Base-by-base conservation (phyloP, 2,888 invertebrate genomes). In the Glyphotaelius pellucidus region DNA sequence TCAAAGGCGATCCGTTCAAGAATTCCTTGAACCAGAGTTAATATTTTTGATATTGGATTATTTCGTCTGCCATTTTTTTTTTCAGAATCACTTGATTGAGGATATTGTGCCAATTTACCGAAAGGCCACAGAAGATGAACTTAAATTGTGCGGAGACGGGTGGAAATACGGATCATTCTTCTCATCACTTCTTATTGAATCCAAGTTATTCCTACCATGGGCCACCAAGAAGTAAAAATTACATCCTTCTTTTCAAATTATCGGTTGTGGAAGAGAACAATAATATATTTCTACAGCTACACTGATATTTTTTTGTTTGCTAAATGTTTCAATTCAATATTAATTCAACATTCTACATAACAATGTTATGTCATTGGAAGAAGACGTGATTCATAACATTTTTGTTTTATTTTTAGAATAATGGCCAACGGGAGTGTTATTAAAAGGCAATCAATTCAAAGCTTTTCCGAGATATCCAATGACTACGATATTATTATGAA, bases 121-220 rank as follows among this genome's bases (percentile, higher is more conserved):
- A 92, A 94, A 96, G 91, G 97, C 97, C 0, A 97, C 97, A 0
- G 96, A 97, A 90, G 97, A 97, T n/a, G 99, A 99, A 95, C 95
- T 98, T 30, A 95, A 96, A 93, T 94, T 98, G 25, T 97, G 97
- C 92, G 97, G 97, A 0, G 97, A 97, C 14, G 96, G 96, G 90
- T 98, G 98, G 97, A 98, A 98, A 94, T 98, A 98, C 94, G 99
- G 99, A 0, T 97, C 98, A 0, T 98, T 97, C 94, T 98, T 97
- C 93, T 97, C 97, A 4, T 98, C 99, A 1, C 94, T 98, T 84
- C 95, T 98, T 90, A 97, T 98, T 0, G 98, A 98, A 94, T 97
- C 97, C 93, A 96, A 96, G 31, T 95, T 96, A 31, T 98, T 98
- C 95, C 95, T 99, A 90, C 98, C 98, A 0, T 99, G 98, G 97